These are phyloP conservation scores for Theristicus caerulescens DNA, from an alignment of 2,113 vertebrate species.

Conservation along the genomic window DNA sequence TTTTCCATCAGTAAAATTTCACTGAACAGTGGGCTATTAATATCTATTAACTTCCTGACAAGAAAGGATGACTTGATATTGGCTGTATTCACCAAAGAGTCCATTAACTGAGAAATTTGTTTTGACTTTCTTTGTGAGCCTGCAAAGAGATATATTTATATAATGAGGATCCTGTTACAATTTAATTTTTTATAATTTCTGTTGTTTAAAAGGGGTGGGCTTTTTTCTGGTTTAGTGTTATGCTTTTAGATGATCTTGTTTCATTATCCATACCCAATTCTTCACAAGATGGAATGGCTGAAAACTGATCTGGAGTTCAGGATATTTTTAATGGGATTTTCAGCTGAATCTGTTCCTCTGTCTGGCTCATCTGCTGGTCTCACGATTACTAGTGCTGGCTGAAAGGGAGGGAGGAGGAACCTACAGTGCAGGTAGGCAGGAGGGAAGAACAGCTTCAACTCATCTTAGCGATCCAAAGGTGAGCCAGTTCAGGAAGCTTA, in stretches of 20 bases:
- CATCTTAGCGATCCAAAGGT: not conserved
- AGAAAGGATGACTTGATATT: not conserved
- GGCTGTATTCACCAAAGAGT: not conserved
- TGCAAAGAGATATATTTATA: not conserved
- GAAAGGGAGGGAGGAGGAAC: not conserved
- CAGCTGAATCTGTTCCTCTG: not conserved
- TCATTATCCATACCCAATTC: not conserved
- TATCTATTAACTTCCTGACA: not conserved
- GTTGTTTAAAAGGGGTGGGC: not conserved
- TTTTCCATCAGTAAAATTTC: constrained; percentile 1
- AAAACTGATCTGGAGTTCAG: not conserved
- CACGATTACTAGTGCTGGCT: not conserved
- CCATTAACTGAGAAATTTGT: not conserved
- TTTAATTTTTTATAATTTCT: not conserved
- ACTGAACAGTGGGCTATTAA: not conserved
- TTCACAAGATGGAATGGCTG: not conserved
- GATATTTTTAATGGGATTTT: not conserved
- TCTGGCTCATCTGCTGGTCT: not conserved
- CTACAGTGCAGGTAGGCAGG: not conserved
- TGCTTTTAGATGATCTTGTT: not conserved
- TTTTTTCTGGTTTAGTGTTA: not conserved
- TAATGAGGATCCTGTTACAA: not conserved
- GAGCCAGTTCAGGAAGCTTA: not conserved
- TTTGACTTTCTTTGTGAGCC: not conserved
- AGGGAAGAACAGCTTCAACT: not conserved